phyloP scores from a whole-genome alignment of 23 tunicate genomes.

The Styela plicata region DNA sequence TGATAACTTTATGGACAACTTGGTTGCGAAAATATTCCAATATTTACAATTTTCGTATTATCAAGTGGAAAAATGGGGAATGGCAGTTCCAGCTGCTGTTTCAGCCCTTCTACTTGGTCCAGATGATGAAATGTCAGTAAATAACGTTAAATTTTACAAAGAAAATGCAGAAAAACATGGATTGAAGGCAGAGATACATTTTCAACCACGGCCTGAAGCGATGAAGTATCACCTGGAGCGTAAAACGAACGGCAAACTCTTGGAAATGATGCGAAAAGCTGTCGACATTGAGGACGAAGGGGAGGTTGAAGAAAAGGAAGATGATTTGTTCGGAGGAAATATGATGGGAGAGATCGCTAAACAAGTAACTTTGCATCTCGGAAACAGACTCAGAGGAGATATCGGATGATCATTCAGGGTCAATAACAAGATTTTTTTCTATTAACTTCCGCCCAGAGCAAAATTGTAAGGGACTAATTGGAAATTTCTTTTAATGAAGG shows the following conservation, averaged over 20 bases:
- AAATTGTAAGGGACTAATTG: too few relatives aligned
- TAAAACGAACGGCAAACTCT: neutral
- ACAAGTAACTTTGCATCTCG: conserved; percentile 5
- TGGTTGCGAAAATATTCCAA: conserved; percentile 29
- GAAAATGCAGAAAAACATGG: conserved; percentile 17
- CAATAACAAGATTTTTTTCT: too few relatives aligned
- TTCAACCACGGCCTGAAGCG: conserved; percentile 44
- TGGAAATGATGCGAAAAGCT: conserved; percentile 1
- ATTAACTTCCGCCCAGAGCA: too few relatives aligned
- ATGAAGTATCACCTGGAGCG: conserved; percentile 13
- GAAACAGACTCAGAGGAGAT: neutral
- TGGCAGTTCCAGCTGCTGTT: conserved; percentile 60
- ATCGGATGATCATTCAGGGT: neutral
- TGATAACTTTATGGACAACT: conserved; percentile 23
- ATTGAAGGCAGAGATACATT: neutral
- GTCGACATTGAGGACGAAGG: conserved; percentile 12
- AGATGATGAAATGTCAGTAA: conserved; percentile 25
- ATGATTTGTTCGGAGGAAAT: neutral
- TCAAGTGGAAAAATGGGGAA: conserved; percentile 25
- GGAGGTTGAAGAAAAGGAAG: conserved; percentile 7
- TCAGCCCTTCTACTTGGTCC: conserved; percentile 37
- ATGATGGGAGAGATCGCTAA: conserved; percentile 6
- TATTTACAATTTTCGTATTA: conserved; percentile 62
- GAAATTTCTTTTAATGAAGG: too few relatives aligned
- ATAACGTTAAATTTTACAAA: conserved; percentile 40